Percentiles rank a stretch among this genome's conserved stretches.
Conservation (phyloP, 1,140 invertebrate genomes). For the Tetramorium alpestre region DNA sequence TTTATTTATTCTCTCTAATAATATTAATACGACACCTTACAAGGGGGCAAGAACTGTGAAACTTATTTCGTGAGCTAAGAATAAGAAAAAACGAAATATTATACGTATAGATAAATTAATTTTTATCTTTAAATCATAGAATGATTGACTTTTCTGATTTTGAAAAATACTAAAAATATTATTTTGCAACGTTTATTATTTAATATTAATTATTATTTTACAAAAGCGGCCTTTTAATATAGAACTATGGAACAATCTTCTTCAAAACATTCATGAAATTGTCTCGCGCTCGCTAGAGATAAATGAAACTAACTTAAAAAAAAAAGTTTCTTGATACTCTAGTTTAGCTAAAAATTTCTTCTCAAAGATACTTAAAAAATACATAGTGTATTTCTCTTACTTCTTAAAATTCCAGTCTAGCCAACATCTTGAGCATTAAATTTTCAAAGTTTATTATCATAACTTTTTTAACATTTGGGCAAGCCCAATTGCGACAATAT, state of each 20-base stretch:
- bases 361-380: not conserved
- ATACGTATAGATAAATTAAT: not conserved
- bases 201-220: not conserved
- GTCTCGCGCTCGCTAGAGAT: not conserved
- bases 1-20: not conserved
- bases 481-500: conserved; percentile 62
- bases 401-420: not conserved
- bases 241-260: not conserved
- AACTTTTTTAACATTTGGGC: conserved; percentile 25
- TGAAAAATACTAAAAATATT: not conserved
- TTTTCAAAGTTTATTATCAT: conserved; percentile 11
- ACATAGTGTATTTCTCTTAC: not conserved
- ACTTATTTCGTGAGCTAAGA: not conserved
- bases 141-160: not conserved
- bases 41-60: not conserved
- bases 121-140: not conserved
- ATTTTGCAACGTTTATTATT: not conserved
- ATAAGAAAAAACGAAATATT: not conserved
- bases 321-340: not conserved
- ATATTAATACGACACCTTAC: not conserved
- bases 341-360: not conserved
- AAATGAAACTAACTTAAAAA: not conserved
- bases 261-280: not conserved
- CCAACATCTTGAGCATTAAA: not conserved
- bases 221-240: not conserved